Evolutionary conservation across 2,113 vertebrate genomes (phyloP), one percentile per base, ranked within the genome.

Genomic region (Coptodon rendalli): DNA sequence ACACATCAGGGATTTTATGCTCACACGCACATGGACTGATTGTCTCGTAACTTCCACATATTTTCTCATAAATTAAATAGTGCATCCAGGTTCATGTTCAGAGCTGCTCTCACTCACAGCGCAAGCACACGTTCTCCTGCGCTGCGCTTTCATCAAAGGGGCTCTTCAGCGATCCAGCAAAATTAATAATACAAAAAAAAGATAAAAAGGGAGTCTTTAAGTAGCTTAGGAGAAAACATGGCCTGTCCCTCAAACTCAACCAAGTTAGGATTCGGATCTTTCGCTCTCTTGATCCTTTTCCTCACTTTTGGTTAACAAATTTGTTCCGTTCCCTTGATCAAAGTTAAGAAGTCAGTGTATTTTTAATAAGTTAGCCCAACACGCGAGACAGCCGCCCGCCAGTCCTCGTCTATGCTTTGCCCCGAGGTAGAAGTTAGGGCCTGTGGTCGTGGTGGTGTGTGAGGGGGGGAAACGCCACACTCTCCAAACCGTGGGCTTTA

Each of bases 51-150:
- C 94, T 97, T 97, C 97, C 97, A 98, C 97, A 97, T 96, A 96
- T 97, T 95, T 98, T 98, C 61, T 93, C 85, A 94, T 98, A 98
- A 99, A 99, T 98, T 98, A 98, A 98, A 97, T 98, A 99, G 97
- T 99, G 98, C 98, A 99, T 98, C 97, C 97, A 97, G 96, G 97
- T 97, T 97, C 97, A 97, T 97, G 96, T 92, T 38, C 91, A 83
- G 97, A 97, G 96, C 96, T 95, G 96, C 97, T 96, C 53, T 19
- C 80, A 3, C 68, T 59, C 82, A n/a, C 29, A 78, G 36, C 73
- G 79, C 80, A 88, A 79, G 1, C 73, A 59, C 80, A 86, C 87
- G 89, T 90, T 84, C 84, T 29, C 92, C 84, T 78, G 79, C 90
- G 63, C 82, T 63, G 81, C 63, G 84, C 92, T 94, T 94, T 95